These are phyloP conservation scores for Gnathonemus echidnorhynchus DNA, from an alignment of 2,113 vertebrate genomes.

Conservation along the genomic window DNA sequence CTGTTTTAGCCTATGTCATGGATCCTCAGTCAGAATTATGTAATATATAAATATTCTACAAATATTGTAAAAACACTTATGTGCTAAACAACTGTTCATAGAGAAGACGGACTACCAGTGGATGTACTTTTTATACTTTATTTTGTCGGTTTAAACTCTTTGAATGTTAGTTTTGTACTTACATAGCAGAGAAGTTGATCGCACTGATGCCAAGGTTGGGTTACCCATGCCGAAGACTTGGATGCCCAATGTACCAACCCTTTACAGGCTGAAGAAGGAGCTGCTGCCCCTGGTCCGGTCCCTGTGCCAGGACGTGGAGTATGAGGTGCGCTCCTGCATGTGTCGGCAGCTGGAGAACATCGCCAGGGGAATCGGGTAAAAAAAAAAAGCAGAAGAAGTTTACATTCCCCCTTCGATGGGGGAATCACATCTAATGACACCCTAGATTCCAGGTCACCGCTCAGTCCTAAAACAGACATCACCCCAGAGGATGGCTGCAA, in stretches of 20 bases:
- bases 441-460: neutral
- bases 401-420: neutral
- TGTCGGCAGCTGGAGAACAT: constrained; percentile 84
- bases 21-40: neutral
- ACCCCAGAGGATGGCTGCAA: neutral
- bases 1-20: neutral
- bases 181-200: neutral
- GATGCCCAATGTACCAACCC: neutral
- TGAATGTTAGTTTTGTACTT: neutral
- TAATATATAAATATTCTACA: neutral
- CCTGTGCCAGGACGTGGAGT: constrained; percentile 83
- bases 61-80: neutral
- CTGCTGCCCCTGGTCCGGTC: constrained; percentile 83
- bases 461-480: neutral
- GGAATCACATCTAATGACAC: neutral
- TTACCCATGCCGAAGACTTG: neutral
- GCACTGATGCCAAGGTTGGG: neutral
- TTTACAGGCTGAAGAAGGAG: constrained; percentile 78
- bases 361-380: constrained; percentile 81
- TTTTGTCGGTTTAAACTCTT: neutral
- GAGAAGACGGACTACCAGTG: neutral
- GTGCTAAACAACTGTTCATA: neutral
- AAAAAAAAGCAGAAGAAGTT: constrained; percentile 42
- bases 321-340: constrained; percentile 86
- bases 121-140: neutral